Conservation (phyloP, 2,888 invertebrate species). For the Rotaria macrura region DNA sequence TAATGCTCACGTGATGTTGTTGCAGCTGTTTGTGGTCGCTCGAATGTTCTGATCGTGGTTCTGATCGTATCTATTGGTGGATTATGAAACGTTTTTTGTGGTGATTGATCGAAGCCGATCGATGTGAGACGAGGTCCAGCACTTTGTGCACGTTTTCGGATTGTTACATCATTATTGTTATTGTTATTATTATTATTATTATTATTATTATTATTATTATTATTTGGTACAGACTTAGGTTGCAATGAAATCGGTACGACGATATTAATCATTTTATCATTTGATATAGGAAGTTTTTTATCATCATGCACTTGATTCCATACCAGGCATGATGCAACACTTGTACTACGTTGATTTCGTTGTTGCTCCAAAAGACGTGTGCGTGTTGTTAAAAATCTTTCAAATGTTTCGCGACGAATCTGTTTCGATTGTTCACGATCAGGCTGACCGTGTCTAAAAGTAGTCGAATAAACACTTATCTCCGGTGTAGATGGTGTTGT, state of each 20-base stretch:
- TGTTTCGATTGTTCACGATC: neutral
- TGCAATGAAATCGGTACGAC: neutral
- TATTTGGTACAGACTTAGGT: neutral
- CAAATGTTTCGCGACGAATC: neutral
- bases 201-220: neutral
- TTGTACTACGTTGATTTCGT: neutral
- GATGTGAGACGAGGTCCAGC: neutral
- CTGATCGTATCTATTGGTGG: neutral
- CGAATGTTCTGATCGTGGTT: neutral
- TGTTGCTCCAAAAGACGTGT: neutral
- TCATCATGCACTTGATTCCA: slow-evolving; percentile 22
- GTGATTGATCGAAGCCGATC: neutral
- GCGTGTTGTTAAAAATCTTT: neutral
- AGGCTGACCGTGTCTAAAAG: neutral
- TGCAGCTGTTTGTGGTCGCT: neutral
- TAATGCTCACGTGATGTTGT: slow-evolving; percentile 2
- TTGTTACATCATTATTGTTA: neutral
- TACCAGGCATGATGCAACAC: slow-evolving; percentile 29
- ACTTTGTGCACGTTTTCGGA: neutral
- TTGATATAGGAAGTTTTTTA: neutral
- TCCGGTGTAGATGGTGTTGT: neutral
- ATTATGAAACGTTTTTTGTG: neutral
- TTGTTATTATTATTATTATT: neutral
- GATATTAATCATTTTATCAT: neutral
- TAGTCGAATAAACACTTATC: neutral